phyloP scores from a whole-genome alignment of 2,888 invertebrate species.

The Apotomis capreana region DNA sequence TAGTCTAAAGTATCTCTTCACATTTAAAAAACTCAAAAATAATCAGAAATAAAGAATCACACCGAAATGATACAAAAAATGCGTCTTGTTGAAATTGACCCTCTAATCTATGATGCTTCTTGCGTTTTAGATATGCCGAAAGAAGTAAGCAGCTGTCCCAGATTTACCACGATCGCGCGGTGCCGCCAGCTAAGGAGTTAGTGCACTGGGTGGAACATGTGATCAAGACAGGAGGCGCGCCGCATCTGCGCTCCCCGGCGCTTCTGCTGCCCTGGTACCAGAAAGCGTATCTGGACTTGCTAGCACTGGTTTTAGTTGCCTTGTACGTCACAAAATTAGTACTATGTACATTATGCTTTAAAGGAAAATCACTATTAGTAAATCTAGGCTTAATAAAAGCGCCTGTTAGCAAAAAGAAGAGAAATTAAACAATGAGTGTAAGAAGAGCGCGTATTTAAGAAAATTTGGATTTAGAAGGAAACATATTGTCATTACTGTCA shows the following conservation, averaged over 20 bases:
- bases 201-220: conserved; percentile 88
- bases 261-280: conserved; percentile 56
- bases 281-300: conserved; percentile 54
- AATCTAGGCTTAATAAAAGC: conserved; percentile 6
- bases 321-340: conserved; percentile 8
- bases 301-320: conserved; percentile 9
- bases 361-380: background rate
- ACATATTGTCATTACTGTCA: background rate
- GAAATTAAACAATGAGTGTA: conserved; percentile 1
- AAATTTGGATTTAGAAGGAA: no score
- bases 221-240: conserved; percentile 81
- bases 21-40: no score
- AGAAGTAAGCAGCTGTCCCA: conserved; percentile 52
- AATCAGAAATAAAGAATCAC: no score
- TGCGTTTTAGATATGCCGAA: conserved; percentile 9
- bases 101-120: background rate
- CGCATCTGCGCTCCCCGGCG: conserved; percentile 67
- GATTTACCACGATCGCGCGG: conserved; percentile 70
- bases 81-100: no score
- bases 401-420: conserved; percentile 10
- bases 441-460: background rate
- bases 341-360: conserved; percentile 14
- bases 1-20: no score
- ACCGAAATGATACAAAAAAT: no score
- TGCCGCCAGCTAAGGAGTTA: conserved; percentile 82